Base-by-base conservation (phyloP, 1,140 invertebrate species). In the Pseudachorutes palmiensis region DNA sequence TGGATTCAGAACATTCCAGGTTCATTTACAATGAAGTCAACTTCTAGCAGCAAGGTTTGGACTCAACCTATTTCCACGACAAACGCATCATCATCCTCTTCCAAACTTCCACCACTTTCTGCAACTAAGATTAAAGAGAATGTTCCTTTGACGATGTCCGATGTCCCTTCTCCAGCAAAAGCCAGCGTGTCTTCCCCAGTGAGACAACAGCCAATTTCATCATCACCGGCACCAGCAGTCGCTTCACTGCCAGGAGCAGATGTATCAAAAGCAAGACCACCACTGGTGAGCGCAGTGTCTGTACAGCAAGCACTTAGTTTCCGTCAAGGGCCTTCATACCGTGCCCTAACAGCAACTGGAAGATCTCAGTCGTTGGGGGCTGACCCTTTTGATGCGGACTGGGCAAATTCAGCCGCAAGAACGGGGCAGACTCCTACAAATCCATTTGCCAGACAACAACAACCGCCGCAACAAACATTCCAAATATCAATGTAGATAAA, bases 311-410 rank as follows among this genome's bases (percentile, higher is more conserved):
- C 60, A 26, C 5, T 5, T n/a, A 30, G 9, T 60, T 14, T 60
- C 5, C 61, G 62, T 24, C 36, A 51, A 22, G 68, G 57, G 1
- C 70, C 70, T 1, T 16, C 51, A 5, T 55, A 55, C 51, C 12
- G 24, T 14, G 51, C 12, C 3, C 51, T 55, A 5, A 55, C 12
- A 3, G 24, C 51, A 5, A 24, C 51, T 26, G 48, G 30, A 28
- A 49, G 70, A 60, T 72, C 70, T 33, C 67, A 69, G 32, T 69
- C 67, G 31, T 48, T 72, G 29, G 72, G 72, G 9, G 66, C 67
- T 1, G 72, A 74, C 62, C 72, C 72, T 14, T 74, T 74, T 68
- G 72, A 74, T 66, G 68, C 70, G 14, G 59, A 65, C 19, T 74
- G 70, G 70, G 72, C 72, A n/a, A 31, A 30, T 41, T 29, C 57